These are phyloP conservation scores for Cryptoprocta ferox DNA, from an alignment of 2,797 vertebrate species.

Conservation along the genomic window DNA sequence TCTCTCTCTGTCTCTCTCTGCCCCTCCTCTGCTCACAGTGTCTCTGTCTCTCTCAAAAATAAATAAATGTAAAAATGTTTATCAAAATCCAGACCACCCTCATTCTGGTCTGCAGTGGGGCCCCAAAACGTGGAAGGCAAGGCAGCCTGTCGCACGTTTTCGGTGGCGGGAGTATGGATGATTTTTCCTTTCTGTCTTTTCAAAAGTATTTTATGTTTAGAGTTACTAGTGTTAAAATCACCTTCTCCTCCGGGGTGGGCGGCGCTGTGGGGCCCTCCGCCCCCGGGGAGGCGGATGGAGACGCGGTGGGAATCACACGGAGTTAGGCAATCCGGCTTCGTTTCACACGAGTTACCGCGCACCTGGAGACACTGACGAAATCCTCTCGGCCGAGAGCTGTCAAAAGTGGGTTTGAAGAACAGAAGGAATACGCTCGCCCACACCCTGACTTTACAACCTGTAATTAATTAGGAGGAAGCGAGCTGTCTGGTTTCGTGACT, in stretches of 20 bases:
- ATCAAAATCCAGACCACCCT: neutral
- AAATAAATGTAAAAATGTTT: no score
- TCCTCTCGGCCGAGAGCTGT: neutral
- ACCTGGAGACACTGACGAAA: conserved; percentile 44
- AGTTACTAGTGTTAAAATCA: neutral
- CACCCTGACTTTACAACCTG: neutral
- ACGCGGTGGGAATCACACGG: accelerated
- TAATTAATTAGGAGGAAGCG: conserved; percentile 45
- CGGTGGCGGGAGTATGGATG: no score
- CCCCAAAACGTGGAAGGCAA: neutral
- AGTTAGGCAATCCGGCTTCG: neutral
- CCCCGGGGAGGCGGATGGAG: neutral
- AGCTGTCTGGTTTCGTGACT: conserved; percentile 11
- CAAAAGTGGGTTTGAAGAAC: neutral
- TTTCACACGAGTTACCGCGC: neutral
- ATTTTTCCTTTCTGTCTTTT: neutral
- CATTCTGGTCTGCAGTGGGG: accelerated
- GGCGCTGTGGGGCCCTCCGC: neutral
- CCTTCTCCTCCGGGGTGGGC: neutral
- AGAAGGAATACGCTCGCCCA: conserved; percentile 4
- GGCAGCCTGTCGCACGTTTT: accelerated
- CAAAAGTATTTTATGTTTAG: neutral
- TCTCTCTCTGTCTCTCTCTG: no score
- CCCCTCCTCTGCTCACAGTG: no score
- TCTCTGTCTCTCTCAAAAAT: no score